Evolutionary conservation across 2,113 vertebrate genomes (phyloP).

Genomic region (Sigmodon hispidus): DNA sequence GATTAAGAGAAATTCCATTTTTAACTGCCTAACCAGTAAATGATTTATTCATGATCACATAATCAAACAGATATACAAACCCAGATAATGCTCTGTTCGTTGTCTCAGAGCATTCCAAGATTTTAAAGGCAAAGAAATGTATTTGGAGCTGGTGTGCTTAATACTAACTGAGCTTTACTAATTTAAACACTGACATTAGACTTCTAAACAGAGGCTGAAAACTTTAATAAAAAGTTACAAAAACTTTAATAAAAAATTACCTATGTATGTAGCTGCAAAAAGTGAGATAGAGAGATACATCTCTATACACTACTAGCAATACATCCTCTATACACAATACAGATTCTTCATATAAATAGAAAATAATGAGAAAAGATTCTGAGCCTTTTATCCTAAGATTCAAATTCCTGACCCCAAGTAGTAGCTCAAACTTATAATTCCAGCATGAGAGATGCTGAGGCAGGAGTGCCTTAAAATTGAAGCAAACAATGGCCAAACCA

Average conservation of each 20-base stretch:
- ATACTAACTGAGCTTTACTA: not conserved
- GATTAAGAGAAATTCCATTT: too few relatives aligned
- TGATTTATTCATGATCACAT: not conserved
- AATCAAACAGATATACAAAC: not conserved
- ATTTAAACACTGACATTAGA: slow-evolving; percentile 20
- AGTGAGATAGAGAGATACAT: not conserved
- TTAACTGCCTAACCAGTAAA: not conserved
- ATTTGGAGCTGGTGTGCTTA: not conserved
- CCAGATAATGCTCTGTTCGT: not conserved
- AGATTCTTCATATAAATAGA: slow-evolving; percentile 25
- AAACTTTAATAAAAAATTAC: not conserved
- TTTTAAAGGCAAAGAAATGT: slow-evolving; percentile 8
- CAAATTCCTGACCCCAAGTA: not conserved
- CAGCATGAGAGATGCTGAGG: not conserved
- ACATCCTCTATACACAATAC: not conserved
- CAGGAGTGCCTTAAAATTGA: not conserved
- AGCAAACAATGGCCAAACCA: not conserved
- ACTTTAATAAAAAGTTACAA: too few relatives aligned
- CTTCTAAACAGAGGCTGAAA: slow-evolving; percentile 13
- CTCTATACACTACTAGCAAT: not conserved
- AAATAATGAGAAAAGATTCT: not conserved
- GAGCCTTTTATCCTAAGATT: not conserved
- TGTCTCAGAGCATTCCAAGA: slow-evolving; percentile 1
- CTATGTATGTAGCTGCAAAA: not conserved
- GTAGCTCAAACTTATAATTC: not conserved